phyloP scores from a whole-genome alignment of 2,113 vertebrate species.

The Lonchura striata region DNA sequence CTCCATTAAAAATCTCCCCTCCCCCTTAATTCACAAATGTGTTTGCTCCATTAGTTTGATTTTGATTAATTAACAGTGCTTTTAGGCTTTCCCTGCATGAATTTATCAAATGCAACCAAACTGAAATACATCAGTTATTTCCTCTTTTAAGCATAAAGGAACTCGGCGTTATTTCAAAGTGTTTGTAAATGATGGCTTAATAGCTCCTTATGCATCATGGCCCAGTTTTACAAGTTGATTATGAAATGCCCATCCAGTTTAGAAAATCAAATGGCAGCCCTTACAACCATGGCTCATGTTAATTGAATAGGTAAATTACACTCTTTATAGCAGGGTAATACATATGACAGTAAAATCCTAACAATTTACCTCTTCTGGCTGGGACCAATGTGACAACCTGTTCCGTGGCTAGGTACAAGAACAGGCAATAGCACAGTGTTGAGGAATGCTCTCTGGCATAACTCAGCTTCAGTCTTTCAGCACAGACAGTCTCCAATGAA shows the following conservation, averaged over 20 bases:
- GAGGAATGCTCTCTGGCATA: not conserved
- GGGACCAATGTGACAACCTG: not conserved
- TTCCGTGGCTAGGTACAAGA: not conserved
- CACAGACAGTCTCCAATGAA: not conserved
- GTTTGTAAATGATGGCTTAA: constrained; percentile 64
- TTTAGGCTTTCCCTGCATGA: constrained; percentile 53
- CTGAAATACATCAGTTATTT: constrained; percentile 63
- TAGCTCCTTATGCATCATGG: constrained; percentile 60
- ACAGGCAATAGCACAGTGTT: accelerated
- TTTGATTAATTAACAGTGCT: constrained; percentile 66
- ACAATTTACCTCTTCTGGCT: not conserved
- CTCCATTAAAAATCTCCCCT: constrained; percentile 46
- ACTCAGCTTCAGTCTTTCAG: not conserved
- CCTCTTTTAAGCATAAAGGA: constrained; percentile 55
- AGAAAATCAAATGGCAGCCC: constrained; percentile 51
- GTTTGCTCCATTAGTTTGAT: constrained; percentile 55
- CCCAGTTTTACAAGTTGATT: constrained; percentile 60
- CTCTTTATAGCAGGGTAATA: constrained; percentile 24
- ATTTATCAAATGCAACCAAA: constrained; percentile 63
- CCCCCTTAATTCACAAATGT: constrained; percentile 35
- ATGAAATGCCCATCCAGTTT: constrained; percentile 40
- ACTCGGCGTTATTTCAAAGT: constrained; percentile 25
- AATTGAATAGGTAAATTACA: constrained; percentile 47
- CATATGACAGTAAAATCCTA: not conserved
- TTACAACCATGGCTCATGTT: constrained; percentile 9